Conservation (phyloP, 1,140 invertebrate genomes). For the Orchestia grillus region DNA sequence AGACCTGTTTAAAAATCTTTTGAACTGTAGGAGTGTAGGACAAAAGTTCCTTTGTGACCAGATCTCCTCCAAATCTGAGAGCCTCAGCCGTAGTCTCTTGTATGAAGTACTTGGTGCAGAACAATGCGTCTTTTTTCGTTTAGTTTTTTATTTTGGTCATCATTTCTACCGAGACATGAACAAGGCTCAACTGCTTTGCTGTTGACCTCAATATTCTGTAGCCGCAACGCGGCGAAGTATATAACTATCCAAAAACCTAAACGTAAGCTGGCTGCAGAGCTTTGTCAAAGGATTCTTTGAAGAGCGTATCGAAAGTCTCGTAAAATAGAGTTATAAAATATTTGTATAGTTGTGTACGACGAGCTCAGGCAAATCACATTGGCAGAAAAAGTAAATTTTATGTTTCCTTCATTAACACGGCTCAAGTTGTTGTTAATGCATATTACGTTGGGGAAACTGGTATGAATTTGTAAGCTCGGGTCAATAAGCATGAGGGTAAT, state of each 20-base stretch:
- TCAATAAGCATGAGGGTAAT: too few species aligned
- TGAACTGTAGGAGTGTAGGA: background rate
- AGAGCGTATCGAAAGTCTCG: background rate
- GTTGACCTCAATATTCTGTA: background rate
- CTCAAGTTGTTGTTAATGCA: too few species aligned
- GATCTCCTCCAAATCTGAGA: background rate
- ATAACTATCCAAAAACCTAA: background rate
- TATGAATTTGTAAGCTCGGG: too few species aligned
- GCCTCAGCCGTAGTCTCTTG: background rate
- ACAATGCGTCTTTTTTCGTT: background rate
- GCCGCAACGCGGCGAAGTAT: background rate
- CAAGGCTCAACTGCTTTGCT: background rate
- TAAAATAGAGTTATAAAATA: background rate
- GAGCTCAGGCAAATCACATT: background rate
- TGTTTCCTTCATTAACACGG: background rate
- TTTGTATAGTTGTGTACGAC: background rate
- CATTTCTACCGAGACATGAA: background rate
- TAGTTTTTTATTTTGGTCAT: background rate
- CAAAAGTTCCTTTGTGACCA: background rate
- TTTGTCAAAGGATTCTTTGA: background rate
- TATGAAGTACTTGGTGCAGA: background rate
- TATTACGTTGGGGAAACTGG: too few species aligned
- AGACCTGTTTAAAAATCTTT: background rate
- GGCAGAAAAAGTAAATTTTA: background rate
- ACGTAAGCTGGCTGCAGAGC: too few species aligned